Conservation (phyloP, 2,888 invertebrate genomes). For the Anticlea derivata region DNA sequence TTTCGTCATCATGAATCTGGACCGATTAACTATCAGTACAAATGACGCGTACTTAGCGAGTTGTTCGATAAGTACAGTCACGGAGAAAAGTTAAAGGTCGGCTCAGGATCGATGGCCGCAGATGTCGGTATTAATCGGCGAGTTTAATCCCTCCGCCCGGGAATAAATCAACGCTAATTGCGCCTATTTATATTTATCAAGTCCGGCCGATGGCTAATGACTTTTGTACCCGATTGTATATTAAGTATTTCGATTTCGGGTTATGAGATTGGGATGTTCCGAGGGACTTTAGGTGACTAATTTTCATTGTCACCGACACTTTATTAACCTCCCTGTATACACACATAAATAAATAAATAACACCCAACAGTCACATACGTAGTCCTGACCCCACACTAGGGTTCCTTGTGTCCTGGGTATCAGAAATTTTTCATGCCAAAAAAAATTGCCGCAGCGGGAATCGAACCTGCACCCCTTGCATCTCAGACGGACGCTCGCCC, state of each 20-base stretch:
- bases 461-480: too few species aligned
- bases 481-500: too few species aligned
- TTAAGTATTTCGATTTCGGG: slow-evolving; percentile 36
- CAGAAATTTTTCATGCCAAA: too few species aligned
- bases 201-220: slow-evolving; percentile 55
- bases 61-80: slow-evolving; percentile 63
- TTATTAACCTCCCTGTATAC: too few species aligned
- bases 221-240: slow-evolving; percentile 54
- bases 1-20: slow-evolving; percentile 24
- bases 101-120: slow-evolving; percentile 70
- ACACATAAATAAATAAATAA: too few species aligned
- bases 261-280: slow-evolving; percentile 28
- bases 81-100: slow-evolving; percentile 76
- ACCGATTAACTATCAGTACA: slow-evolving; percentile 31
- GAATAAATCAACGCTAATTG: slow-evolving; percentile 76
- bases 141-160: slow-evolving; percentile 71
- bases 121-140: slow-evolving; percentile 77
- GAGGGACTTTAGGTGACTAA: background rate
- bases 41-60: slow-evolving; percentile 33
- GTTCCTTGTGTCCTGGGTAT: too few species aligned
- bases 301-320: background rate
- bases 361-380: too few species aligned
- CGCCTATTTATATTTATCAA: slow-evolving; percentile 77
- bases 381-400: too few species aligned
- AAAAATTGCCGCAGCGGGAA: too few species aligned